phyloP scores from a whole-genome alignment of 2,113 vertebrate species.

The Glareola pratincola region DNA sequence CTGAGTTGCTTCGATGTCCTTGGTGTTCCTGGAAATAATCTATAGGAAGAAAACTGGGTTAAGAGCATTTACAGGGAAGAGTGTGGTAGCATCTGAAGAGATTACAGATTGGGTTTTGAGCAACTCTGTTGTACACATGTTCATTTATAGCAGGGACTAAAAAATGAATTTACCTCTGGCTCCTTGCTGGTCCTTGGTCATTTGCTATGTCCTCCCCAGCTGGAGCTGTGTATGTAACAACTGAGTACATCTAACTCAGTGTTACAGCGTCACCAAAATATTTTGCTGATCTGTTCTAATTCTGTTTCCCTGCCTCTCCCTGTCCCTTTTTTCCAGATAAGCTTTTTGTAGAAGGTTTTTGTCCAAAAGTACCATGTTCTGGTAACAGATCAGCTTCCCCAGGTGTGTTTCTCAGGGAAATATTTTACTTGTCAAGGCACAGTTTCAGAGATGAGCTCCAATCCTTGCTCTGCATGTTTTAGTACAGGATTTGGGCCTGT shows the following conservation, averaged over 20 bases:
- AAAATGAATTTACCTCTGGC: not conserved
- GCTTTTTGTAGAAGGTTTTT: not conserved
- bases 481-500: accelerated
- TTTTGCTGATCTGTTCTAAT: not conserved
- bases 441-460: not conserved
- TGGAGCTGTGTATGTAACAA: not conserved
- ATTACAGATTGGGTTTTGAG: not conserved
- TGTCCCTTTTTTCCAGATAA: not conserved
- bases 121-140: accelerated
- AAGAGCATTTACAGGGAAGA: not conserved
- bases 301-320: not conserved
- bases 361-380: not conserved
- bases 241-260: accelerated
- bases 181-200: not conserved
- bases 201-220: not conserved
- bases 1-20: not conserved
- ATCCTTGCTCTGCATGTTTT: not conserved
- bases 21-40: not conserved
- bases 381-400: not conserved
- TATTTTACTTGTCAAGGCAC: too few relatives aligned
- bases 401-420: not conserved
- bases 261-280: not conserved
- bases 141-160: not conserved
- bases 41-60: not conserved
- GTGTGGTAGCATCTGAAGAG: not conserved